A percentile compares a stretch with the other conserved stretches of the same genome.
phyloP scores from a whole-genome alignment of 1,140 invertebrate species.

The Triops longicaudatus region DNA sequence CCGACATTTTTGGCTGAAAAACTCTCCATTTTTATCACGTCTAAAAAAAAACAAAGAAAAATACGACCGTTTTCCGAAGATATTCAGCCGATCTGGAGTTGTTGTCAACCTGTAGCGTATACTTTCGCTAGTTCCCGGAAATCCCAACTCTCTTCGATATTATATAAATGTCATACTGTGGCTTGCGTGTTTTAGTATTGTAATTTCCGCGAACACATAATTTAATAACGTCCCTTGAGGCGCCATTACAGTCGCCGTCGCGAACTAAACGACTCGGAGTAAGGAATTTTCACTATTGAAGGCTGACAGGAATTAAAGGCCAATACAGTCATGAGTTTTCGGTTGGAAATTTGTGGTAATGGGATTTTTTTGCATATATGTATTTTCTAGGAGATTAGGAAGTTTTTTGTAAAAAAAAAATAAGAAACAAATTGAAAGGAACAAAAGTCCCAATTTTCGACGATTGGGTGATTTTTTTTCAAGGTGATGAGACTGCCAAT shows the following conservation, averaged over 20 bases:
- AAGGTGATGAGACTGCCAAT: neutral
- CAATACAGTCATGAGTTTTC: neutral
- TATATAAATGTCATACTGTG: neutral
- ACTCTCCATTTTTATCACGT: too few species aligned
- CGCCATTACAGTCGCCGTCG: neutral
- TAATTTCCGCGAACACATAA: neutral
- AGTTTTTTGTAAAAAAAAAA: too few species aligned
- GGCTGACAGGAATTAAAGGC: neutral
- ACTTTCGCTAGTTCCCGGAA: neutral
- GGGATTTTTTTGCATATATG: neutral
- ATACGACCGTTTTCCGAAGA: neutral
- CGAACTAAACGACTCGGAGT: neutral
- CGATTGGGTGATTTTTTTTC: too few species aligned
- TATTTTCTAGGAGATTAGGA: too few species aligned
- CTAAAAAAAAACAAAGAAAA: too few species aligned
- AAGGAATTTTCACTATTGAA: neutral
- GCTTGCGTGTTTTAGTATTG: constrained; percentile 6
- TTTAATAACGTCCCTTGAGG: neutral
- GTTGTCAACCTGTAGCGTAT: neutral
- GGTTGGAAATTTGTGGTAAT: neutral
- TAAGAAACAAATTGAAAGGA: too few species aligned
- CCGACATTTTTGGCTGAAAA: too few species aligned
- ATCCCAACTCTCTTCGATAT: neutral
- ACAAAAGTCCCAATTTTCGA: too few species aligned
- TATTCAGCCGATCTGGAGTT: neutral